Evolutionary conservation across 2,888 invertebrate species (phyloP).

Genomic region (Listrodromus nycthemerus): DNA sequence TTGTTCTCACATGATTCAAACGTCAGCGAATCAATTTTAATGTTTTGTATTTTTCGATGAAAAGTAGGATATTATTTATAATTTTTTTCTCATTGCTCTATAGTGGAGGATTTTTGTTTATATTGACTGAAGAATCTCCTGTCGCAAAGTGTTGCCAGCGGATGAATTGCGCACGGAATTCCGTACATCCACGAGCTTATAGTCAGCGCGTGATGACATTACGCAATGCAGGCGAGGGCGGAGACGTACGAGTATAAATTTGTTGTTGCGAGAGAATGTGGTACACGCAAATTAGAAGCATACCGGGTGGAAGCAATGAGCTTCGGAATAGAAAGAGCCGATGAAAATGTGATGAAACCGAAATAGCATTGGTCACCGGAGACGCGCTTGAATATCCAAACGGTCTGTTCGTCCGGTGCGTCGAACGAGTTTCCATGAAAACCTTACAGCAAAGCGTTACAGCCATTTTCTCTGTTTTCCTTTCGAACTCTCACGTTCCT

Average conservation of each 20-base stretch:
- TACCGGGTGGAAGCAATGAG: constrained; percentile 53
- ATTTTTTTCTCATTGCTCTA: no score
- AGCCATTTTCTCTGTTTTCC: constrained; percentile 48
- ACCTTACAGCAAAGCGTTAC: constrained; percentile 2
- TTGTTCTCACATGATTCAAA: neutral
- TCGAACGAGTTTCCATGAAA: constrained; percentile 38
- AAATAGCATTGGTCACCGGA: constrained; percentile 45
- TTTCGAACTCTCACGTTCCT: constrained; percentile 30
- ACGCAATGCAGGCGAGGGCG: constrained; percentile 47
- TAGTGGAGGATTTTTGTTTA: no score
- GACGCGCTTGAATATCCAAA: constrained; percentile 25
- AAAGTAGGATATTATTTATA: no score
- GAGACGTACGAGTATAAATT: constrained; percentile 78
- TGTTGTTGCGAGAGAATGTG: constrained; percentile 70
- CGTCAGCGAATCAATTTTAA: neutral
- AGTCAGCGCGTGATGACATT: constrained; percentile 5
- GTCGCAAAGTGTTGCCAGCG: neutral
- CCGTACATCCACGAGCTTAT: neutral
- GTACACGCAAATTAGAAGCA: constrained; percentile 77
- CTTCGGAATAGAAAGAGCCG: constrained; percentile 14
- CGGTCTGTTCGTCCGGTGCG: constrained; percentile 35
- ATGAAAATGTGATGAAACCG: constrained; percentile 27
- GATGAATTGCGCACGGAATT: neutral
- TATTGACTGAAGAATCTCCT: neutral
- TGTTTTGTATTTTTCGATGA: no score